Evolutionary conservation across 2,113 vertebrate species (phyloP), one percentile per base, ranked within the genome.

Genomic region (Zonotrichia leucophrys): DNA sequence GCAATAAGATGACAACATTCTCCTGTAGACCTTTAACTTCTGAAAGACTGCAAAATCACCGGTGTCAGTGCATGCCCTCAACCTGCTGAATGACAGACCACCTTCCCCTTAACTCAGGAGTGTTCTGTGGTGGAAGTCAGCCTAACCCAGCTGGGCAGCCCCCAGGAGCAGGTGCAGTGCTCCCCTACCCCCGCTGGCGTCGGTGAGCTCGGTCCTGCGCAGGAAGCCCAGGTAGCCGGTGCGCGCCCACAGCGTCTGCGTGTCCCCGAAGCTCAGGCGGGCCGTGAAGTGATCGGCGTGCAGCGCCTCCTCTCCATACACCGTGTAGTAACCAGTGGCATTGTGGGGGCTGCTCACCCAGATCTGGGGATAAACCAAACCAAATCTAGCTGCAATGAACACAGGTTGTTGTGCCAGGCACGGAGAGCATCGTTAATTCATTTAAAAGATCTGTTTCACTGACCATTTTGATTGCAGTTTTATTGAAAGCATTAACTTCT

Each of bases 261-360:
- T 99, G 97, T 99, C 99, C 23, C 99, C 99, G 6, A 99, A 99
- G 87, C 99, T 99, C 62, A 99, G 98, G 81, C 96, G 98, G 67
- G 99, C 99, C 74, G 98, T 99, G 78, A 99, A 99, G 97, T 99
- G 99, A 95, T 99, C 99, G 0, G 99, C 98, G 0, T 99, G 99
- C 90, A 99, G 98, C 0, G 98, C 98, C 95, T 99, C 99, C 82
- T 99, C 99, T 4, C 99, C 99, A 5, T 99, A 99, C 63, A 99
- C 98, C 0, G 99, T 99, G 97, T 99, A 99, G 97, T 99, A 99
- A 39, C 99, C 99, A 2, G 98, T 98, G 37, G 99, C 99, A 5
- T 99, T 99, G 97, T 99, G 99, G 5, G 99, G 99, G 75, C 99
- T 99, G 94, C 99, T 99, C 95, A 99, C 99, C 99, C 99, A 99